phyloP scores from a whole-genome alignment of 2,797 vertebrate genomes.

The Sebastes jordani region DNA sequence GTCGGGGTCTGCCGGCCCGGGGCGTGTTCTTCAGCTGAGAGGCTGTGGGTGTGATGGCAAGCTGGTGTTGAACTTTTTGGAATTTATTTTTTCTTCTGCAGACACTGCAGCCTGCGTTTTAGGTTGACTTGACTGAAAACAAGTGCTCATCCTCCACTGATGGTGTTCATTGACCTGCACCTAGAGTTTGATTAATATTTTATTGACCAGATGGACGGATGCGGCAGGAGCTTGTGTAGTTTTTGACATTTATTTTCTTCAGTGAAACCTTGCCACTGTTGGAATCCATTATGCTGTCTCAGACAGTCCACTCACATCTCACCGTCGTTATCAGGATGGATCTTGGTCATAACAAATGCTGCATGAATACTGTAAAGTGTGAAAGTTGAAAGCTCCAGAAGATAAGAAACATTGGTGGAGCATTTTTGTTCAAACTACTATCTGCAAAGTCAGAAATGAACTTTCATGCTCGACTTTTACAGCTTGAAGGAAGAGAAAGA shows the following conservation, averaged over 20 bases:
- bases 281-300: neutral
- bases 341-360: neutral
- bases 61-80: neutral
- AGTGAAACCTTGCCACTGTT: neutral
- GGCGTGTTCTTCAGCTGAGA: neutral
- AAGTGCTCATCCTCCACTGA: neutral
- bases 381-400: neutral
- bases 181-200: neutral
- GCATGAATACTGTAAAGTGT: neutral
- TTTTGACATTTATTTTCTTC: neutral
- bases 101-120: neutral
- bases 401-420: neutral
- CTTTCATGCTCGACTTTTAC: neutral
- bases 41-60: neutral
- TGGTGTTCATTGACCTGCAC: neutral
- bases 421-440: neutral
- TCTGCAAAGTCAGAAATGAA: neutral
- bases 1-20: too few relatives aligned
- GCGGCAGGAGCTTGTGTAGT: neutral
- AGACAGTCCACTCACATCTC: neutral
- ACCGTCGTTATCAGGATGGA: neutral
- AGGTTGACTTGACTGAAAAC: neutral
- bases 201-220: neutral
- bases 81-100: neutral
- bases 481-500: neutral